Percentiles rank a stretch among this genome's conserved stretches.
Conservation (phyloP, 2,888 invertebrate species). For the Idaea aversata region DNA sequence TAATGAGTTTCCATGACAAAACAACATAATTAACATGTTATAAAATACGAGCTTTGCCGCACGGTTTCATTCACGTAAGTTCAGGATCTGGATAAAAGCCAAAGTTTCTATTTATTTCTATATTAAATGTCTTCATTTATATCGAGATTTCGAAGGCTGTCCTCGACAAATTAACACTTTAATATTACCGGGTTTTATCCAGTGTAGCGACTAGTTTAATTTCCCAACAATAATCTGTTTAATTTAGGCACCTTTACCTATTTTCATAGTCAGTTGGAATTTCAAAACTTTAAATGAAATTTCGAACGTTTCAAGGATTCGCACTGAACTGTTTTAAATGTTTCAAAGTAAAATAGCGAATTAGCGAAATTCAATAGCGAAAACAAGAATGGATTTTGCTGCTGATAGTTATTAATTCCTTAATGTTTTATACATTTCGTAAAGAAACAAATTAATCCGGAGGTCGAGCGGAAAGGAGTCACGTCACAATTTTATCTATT, state of each 20-base stretch:
- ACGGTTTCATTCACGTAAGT: no score
- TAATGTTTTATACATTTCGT: no score
- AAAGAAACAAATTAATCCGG: no score
- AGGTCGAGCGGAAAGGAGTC: no score
- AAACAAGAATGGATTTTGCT: not conserved
- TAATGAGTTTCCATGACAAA: no score
- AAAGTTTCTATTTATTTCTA: no score
- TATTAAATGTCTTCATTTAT: not conserved
- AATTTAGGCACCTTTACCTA: conserved; percentile 1
- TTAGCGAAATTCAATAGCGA: not conserved
- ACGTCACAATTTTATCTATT: no score
- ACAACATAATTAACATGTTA: no score
- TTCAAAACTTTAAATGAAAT: not conserved
- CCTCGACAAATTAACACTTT: not conserved
- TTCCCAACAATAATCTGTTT: not conserved
- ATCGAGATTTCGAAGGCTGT: not conserved
- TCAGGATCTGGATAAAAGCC: no score
- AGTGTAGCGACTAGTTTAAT: not conserved
- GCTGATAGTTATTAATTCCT: not conserved
- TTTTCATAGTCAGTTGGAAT: not conserved
- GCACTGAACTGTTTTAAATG: not conserved
- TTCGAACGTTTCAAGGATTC: not conserved
- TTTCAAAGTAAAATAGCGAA: not conserved
- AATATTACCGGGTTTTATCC: not conserved
- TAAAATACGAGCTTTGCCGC: no score